These are phyloP conservation scores for Neodontobutis hainanensis DNA, from an alignment of 2,113 vertebrate species.

Conservation along the genomic window DNA sequence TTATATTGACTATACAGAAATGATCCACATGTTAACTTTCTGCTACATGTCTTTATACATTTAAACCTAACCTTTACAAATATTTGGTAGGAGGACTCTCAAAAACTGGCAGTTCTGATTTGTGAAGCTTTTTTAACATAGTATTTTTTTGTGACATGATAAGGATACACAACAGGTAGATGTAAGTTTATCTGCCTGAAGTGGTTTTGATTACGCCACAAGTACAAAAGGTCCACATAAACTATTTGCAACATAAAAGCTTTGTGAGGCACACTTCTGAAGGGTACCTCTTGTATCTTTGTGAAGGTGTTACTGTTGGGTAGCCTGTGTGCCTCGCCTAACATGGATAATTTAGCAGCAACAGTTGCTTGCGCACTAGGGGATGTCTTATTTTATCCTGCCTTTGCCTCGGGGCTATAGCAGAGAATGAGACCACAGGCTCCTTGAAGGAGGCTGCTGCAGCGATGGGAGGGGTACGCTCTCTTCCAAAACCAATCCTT, in stretches of 20 bases:
- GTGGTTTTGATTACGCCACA: neutral
- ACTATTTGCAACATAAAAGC: neutral
- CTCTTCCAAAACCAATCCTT: neutral
- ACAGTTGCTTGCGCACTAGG: conserved; percentile 44
- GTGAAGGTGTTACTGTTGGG: conserved; percentile 32
- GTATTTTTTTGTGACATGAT: too few species aligned
- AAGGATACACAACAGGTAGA: too few species aligned
- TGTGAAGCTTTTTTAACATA: too few species aligned
- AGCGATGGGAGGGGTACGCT: neutral
- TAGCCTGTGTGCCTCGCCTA: conserved; percentile 41
- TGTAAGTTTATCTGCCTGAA: too few species aligned
- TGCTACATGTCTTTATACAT: too few species aligned
- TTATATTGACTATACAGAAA: too few species aligned
- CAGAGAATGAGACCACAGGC: conserved; percentile 43
- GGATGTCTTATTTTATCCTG: conserved; percentile 54
- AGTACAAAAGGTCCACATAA: neutral
- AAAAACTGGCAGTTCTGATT: too few species aligned
- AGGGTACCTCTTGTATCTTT: conserved; percentile 10
- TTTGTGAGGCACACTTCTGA: neutral
- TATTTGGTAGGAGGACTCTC: too few species aligned
- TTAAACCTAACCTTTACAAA: too few species aligned
- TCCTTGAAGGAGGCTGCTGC: conserved; percentile 17
- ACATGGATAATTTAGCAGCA: conserved; percentile 63
- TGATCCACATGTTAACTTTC: too few species aligned
- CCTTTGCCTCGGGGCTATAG: conserved; percentile 33